Conservation (phyloP, 2,888 invertebrate species). For the Pyrrhia umbra region DNA sequence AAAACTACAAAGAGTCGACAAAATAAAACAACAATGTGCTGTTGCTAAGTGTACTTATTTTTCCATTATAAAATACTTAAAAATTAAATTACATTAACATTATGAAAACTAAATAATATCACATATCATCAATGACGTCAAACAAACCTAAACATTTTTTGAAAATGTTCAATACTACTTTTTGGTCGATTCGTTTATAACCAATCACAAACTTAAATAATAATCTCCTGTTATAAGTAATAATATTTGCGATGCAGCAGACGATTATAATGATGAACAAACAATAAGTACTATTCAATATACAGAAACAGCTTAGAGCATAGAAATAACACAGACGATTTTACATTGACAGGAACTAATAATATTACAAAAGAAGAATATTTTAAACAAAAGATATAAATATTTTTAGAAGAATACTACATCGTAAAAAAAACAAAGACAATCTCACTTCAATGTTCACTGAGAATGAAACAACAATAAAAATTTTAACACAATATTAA, state of each 20-base stretch:
- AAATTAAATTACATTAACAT: constrained; percentile 63
- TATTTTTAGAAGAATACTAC: not conserved
- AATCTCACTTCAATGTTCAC: not conserved
- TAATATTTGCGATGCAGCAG: constrained; percentile 43
- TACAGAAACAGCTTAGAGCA: constrained; percentile 60
- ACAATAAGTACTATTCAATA: constrained; percentile 78
- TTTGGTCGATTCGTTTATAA: constrained; percentile 57
- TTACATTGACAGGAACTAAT: constrained; percentile 15
- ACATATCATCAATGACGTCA: constrained; percentile 86
- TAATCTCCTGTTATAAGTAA: constrained; percentile 54
- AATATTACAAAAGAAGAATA: not conserved
- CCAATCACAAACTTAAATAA: constrained; percentile 69
- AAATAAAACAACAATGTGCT: constrained; percentile 59
- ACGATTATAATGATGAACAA: constrained; percentile 58
- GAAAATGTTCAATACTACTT: constrained; percentile 50
- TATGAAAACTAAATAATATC: constrained; percentile 85
- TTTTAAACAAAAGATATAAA: no score
- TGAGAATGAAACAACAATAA: no score
- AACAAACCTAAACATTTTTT: constrained; percentile 58
- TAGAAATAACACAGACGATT: constrained; percentile 39
- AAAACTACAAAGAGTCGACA: no score
- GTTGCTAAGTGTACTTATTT: constrained; percentile 69
- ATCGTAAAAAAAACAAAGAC: not conserved
- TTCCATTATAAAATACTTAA: constrained; percentile 67
- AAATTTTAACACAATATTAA: not conserved